These are phyloP conservation scores for Monarcha castaneiventris DNA, from an alignment of 2,113 vertebrate species.

Conservation along the genomic window DNA sequence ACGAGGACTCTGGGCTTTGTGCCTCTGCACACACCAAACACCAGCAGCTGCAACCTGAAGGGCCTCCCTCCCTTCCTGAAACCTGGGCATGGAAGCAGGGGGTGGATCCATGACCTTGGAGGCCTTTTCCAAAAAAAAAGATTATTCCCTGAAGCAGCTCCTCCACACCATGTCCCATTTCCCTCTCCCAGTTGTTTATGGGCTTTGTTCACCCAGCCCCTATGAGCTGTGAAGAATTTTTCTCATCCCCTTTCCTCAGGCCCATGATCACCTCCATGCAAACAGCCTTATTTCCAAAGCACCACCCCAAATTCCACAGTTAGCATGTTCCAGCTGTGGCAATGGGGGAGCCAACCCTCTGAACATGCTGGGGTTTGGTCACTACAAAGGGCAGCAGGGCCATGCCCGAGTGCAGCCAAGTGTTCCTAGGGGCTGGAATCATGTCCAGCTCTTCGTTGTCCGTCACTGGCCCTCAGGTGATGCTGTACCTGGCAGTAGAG, in stretches of 20 bases:
- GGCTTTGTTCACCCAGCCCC: background rate
- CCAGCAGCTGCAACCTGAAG: too few relatives aligned
- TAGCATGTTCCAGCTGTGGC: background rate
- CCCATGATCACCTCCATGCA: background rate
- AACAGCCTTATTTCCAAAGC: background rate
- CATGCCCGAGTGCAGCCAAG: background rate
- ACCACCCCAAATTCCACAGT: fast-evolving
- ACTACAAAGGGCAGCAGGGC: background rate
- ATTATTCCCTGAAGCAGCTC: background rate
- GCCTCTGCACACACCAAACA: background rate
- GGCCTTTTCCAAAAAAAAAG: background rate
- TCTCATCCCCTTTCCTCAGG: background rate
- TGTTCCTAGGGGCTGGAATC: background rate
- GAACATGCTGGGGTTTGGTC: background rate
- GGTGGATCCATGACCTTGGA: background rate
- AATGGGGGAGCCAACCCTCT: background rate
- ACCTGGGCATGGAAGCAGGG: background rate
- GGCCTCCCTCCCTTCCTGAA: background rate
- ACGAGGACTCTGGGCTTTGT: fast-evolving
- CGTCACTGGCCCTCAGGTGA: fast-evolving
- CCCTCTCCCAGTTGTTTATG: background rate
- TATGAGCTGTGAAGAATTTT: background rate
- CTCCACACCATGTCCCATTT: fast-evolving
- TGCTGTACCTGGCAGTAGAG: background rate
- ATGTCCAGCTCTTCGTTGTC: background rate